These are phyloP conservation scores for Porites australiensis DNA, from an alignment of 64 coral and sea anemone species.

Conservation along the genomic window DNA sequence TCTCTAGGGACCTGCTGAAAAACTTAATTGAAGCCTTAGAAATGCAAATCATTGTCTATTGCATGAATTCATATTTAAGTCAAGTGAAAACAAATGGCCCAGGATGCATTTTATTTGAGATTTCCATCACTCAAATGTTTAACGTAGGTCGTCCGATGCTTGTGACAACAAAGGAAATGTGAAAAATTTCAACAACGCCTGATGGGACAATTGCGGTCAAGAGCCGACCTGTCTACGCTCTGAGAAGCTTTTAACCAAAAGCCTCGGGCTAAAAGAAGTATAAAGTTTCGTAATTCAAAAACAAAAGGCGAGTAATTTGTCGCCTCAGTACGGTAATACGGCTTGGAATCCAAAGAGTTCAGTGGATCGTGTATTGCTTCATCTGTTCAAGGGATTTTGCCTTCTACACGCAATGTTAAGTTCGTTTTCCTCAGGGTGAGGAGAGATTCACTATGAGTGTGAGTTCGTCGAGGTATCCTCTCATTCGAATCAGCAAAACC, in stretches of 20 bases:
- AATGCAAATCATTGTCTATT: neutral
- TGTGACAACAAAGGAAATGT: neutral
- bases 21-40: neutral
- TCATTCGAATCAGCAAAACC: constrained; percentile 90
- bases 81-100: neutral
- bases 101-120: constrained; percentile 4
- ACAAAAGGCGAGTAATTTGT: neutral
- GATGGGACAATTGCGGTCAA: neutral
- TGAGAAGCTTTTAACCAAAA: neutral
- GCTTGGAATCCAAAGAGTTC: neutral
- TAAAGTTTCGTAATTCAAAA: constrained; percentile 18
- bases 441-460: constrained; percentile 61
- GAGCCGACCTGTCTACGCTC: neutral
- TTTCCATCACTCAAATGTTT: neutral
- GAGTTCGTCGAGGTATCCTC: constrained; percentile 73
- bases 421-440: neutral
- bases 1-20: constrained; percentile 17
- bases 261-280: neutral
- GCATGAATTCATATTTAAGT: constrained; percentile 29
- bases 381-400: neutral
- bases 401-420: neutral
- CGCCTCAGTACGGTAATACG: too few species aligned
- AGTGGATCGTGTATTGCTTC: neutral
- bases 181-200: constrained; percentile 32
- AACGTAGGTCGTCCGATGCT: neutral